Conservation (phyloP, 2,888 invertebrate genomes). For the Drosophila mettleri region DNA sequence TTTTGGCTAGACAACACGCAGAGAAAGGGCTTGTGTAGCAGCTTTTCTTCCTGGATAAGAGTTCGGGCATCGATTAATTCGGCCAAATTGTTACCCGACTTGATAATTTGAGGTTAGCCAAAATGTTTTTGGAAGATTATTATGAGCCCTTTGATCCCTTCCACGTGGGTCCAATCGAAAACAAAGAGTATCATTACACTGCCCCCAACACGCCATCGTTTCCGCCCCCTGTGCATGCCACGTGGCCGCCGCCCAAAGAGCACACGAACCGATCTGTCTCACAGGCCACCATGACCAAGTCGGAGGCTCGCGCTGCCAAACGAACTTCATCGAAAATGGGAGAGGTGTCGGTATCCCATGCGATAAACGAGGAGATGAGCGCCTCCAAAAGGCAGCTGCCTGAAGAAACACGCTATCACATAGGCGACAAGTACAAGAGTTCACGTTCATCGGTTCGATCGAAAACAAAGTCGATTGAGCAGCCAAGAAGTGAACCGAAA, state of each 20-base stretch:
- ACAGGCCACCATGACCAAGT: conserved; percentile 19
- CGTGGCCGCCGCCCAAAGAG: conserved; percentile 26
- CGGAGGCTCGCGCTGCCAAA: neutral
- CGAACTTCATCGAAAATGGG: conserved; percentile 32
- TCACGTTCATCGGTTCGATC: neutral
- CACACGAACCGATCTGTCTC: conserved; percentile 44
- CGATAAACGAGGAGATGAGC: conserved; percentile 50
- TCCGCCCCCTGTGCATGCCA: conserved; percentile 3
- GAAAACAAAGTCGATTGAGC: conserved; percentile 2
- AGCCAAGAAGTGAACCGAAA: neutral
- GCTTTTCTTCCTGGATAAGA: neutral
- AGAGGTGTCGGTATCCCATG: conserved; percentile 48
- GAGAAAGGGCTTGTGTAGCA: neutral
- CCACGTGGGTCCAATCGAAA: conserved; percentile 38
- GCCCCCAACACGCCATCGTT: neutral
- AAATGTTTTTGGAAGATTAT: conserved; percentile 52
- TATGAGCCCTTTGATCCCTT: conserved; percentile 54
- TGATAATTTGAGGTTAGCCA: neutral
- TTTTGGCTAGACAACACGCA: conserved; percentile 18
- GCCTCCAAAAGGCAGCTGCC: conserved; percentile 36
- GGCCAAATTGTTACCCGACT: neutral
- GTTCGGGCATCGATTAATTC: neutral
- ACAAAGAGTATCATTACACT: neutral
- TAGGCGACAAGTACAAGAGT: conserved; percentile 13
- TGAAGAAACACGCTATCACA: conserved; percentile 33